These are phyloP conservation scores for Lithobius niger DNA, from an alignment of 1,140 invertebrate species.

Conservation along the genomic window DNA sequence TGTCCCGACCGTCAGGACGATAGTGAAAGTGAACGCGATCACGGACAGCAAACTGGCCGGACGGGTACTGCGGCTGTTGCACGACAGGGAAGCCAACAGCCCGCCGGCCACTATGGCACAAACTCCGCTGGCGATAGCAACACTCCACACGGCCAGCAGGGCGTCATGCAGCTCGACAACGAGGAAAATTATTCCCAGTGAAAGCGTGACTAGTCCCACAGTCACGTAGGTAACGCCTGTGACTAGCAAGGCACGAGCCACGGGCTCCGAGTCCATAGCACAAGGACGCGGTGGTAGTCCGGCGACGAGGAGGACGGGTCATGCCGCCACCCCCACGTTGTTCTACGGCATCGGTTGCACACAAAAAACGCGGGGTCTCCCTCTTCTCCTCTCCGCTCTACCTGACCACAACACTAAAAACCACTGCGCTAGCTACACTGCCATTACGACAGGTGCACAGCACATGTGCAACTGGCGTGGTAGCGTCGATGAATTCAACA, in stretches of 20 bases:
- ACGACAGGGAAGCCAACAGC: neutral
- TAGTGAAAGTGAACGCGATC: neutral
- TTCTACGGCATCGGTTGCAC: too few species aligned
- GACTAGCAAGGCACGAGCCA: neutral
- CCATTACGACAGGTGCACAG: too few species aligned
- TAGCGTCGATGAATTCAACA: too few species aligned
- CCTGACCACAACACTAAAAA: too few species aligned
- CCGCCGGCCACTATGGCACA: neutral
- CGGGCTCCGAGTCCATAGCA: constrained; percentile 1
- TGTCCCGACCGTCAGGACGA: neutral
- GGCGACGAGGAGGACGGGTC: too few species aligned
- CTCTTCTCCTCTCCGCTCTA: too few species aligned
- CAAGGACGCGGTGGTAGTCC: too few species aligned
- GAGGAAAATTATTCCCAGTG: neutral
- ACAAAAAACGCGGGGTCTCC: too few species aligned
- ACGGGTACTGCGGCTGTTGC: neutral
- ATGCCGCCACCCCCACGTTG: too few species aligned
- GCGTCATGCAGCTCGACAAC: neutral
- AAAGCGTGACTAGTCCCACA: neutral
- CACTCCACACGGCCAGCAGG: neutral
- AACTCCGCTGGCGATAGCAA: neutral
- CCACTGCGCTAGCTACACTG: too few species aligned
- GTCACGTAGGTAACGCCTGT: constrained; percentile 4
- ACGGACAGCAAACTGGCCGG: neutral
- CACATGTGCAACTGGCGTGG: too few species aligned